phyloP scores from a whole-genome alignment of 2,797 vertebrate species.

The Chaetodon trifasciatus region DNA sequence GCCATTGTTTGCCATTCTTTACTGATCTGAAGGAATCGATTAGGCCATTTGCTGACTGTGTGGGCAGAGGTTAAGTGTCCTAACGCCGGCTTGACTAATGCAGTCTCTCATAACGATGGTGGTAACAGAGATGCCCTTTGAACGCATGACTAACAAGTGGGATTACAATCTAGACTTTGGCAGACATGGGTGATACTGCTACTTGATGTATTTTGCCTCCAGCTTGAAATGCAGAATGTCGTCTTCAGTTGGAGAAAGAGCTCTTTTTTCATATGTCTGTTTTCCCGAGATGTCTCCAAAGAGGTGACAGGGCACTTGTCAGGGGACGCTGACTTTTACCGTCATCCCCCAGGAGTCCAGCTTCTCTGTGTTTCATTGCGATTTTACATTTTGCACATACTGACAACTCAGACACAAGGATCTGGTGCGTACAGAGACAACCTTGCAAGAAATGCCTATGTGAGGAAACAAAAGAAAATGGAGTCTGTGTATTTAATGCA shows the following conservation, averaged over 20 bases:
- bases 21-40: conserved; percentile 73
- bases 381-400: conserved; percentile 60
- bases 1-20: conserved; percentile 75
- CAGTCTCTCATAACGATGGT: conserved; percentile 60
- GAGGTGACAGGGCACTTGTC: conserved; percentile 47
- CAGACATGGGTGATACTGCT: conserved; percentile 23
- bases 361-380: conserved; percentile 58
- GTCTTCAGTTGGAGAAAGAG: conserved; percentile 11
- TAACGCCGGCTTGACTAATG: conserved; percentile 75
- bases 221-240: conserved; percentile 33
- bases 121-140: conserved; percentile 75
- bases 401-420: conserved; percentile 35
- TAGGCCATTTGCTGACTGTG: conserved; percentile 62
- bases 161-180: conserved; percentile 41
- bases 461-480: conserved; percentile 40
- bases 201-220: conserved; percentile 17
- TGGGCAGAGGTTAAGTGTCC: conserved; percentile 80
- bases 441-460: conserved; percentile 23
- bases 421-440: conserved; percentile 32
- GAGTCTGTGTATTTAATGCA: conserved; percentile 53
- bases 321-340: conserved; percentile 49
- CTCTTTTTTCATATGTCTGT: conserved; percentile 11
- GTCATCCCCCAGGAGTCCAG: conserved; percentile 42
- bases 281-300: conserved; percentile 27
- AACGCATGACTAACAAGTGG: conserved; percentile 57